A percentile compares a stretch with the other conserved stretches of the same genome.
phyloP scores from a whole-genome alignment of 1,140 invertebrate species.

The Lutraria rhynchaena region DNA sequence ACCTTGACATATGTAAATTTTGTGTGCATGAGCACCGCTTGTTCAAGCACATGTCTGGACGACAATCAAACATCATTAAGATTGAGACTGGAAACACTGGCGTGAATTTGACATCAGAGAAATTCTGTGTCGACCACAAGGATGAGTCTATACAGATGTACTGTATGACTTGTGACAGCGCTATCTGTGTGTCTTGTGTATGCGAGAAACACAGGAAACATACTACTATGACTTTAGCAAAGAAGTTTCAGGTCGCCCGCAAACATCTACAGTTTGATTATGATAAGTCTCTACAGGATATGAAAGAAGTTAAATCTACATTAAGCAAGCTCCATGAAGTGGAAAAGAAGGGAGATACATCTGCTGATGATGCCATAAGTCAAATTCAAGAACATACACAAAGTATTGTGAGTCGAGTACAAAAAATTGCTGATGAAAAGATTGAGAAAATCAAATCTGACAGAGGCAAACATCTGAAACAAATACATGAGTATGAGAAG shows the following conservation, averaged over 20 bases:
- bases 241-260: constrained; percentile 67
- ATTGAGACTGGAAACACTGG: constrained; percentile 68
- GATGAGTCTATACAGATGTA: constrained; percentile 74
- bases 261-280: constrained; percentile 69
- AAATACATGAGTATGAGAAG: constrained; percentile 64
- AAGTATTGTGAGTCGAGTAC: constrained; percentile 61
- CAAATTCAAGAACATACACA: constrained; percentile 62
- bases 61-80: constrained; percentile 69
- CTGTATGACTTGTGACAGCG: constrained; percentile 70
- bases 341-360: constrained; percentile 55
- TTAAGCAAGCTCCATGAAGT: constrained; percentile 63
- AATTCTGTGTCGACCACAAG: constrained; percentile 65
- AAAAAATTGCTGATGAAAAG: constrained; percentile 61
- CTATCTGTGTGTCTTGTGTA: constrained; percentile 73
- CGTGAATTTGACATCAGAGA: constrained; percentile 61
- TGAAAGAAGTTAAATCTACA: constrained; percentile 53
- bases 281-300: constrained; percentile 63
- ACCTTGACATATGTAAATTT: constrained; percentile 76
- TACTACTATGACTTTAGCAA: constrained; percentile 68
- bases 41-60: constrained; percentile 67
- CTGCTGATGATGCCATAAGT: constrained; percentile 46
- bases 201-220: constrained; percentile 72
- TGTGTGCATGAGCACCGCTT: constrained; percentile 76
- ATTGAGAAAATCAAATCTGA: constrained; percentile 59
- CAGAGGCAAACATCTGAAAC: constrained; percentile 56